A percentile compares a stretch with the other conserved stretches of the same genome.
These are phyloP conservation scores for Mythimna vitellina DNA, from an alignment of 2,888 invertebrate species.

Conservation along the genomic window DNA sequence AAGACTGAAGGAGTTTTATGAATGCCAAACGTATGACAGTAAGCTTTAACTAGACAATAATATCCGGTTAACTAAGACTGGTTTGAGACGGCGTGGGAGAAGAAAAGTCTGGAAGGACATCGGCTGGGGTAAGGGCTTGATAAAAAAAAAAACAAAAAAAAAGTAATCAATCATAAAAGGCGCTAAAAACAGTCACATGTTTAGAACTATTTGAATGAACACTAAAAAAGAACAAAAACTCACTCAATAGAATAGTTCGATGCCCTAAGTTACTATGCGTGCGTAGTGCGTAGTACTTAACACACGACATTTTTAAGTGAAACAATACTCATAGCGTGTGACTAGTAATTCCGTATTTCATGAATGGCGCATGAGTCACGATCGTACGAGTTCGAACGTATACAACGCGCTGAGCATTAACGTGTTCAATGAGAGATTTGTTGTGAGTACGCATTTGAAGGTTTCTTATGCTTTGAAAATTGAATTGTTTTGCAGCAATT, in stretches of 20 bases:
- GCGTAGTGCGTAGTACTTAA: constrained; percentile 4
- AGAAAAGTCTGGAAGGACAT: no score
- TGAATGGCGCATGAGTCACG: constrained; percentile 48
- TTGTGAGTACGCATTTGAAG: constrained; percentile 34
- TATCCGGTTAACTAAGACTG: no score
- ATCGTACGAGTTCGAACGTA: constrained; percentile 27
- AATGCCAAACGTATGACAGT: background rate
- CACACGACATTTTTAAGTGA: constrained; percentile 22
- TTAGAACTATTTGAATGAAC: background rate
- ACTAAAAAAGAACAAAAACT: no score
- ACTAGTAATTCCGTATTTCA: constrained; percentile 45
- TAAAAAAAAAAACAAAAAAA: no score
- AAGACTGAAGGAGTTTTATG: background rate
- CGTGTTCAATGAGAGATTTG: constrained; percentile 41
- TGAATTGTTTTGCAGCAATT: constrained; percentile 4
- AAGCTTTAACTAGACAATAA: no score
- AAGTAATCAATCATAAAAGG: no score
- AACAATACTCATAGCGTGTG: constrained; percentile 35
- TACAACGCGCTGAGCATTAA: constrained; percentile 33
- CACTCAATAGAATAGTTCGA: background rate
- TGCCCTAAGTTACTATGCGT: background rate
- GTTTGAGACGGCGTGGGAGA: no score
- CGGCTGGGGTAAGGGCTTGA: no score
- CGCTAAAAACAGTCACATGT: background rate
- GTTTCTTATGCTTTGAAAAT: constrained; percentile 29